Base-by-base conservation (phyloP, 2,888 invertebrate species). In the Mythimna vitellina region DNA sequence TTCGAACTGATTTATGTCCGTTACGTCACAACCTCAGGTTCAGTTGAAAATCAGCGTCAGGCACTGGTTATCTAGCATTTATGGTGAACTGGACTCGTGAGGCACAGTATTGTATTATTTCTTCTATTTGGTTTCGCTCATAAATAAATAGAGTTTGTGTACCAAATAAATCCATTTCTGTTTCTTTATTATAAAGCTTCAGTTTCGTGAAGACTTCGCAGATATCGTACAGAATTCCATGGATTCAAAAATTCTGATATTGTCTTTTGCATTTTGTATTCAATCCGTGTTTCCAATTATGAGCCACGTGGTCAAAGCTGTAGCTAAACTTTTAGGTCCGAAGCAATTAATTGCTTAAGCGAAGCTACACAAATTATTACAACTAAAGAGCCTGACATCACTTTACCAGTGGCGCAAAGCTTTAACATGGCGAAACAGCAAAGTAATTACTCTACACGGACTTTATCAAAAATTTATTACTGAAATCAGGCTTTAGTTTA, bases 281-380 rank as follows among this genome's bases (percentile, higher is more conserved):
- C 9, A 56, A 12, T 10, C 54, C 14, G 0, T n/a, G n/a, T 22
- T 65, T 12, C 14, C 22, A 65, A 9, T 2, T 38, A 17, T 3
- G 17, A n/a, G 22, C 20, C 20, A 65, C 9, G 14, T 75, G n/a
- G 9, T 32, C 3, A 1, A n/a, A 22, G 22, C 32, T 35, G 25
- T 25, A 1, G 1, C 51, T 68, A 5, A 60, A 46, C 20, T 65
- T 65, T 65, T 29, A 12, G 35, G 20, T 22, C 8, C 57, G 32
- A 70, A 75, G 77, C 61, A 70, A 70, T 75, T 70, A n/a, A n/a
- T n/a, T n/a, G n/a, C n/a, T n/a, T n/a, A 70, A 78, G n/a, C 20
- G 51, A 70, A 51, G 35, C 29, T 70, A 70, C 20, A 20, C 53
- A 69, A 25, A 35, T 62, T 25, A 42, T 42, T 38, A 29, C 5